Conservation (phyloP, 2,797 vertebrate species). For the Eremophila alpestris region DNA sequence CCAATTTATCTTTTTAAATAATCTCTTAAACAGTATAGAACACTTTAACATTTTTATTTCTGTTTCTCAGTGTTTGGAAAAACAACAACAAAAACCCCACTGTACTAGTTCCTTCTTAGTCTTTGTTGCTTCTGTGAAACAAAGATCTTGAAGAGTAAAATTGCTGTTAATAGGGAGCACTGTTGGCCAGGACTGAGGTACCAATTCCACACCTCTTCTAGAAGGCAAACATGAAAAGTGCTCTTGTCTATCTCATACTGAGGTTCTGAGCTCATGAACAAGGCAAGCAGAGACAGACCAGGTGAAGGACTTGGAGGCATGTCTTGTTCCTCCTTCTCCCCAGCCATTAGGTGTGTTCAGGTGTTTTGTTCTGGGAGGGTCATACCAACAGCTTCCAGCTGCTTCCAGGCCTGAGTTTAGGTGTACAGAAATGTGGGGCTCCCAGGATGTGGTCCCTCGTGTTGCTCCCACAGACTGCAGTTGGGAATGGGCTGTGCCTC, state of each 20-base stretch:
- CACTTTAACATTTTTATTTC: neutral
- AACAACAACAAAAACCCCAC: neutral
- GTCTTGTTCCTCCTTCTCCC: neutral
- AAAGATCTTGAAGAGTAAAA: neutral
- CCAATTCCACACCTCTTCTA: neutral
- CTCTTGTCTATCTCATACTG: neutral
- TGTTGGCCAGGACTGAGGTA: neutral
- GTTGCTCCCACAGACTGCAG: accelerated
- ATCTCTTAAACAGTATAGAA: neutral
- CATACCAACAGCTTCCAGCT: neutral
- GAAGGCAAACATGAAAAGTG: accelerated
- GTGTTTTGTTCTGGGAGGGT: neutral
- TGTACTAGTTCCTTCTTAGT: neutral
- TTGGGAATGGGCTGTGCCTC: neutral
- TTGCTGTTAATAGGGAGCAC: neutral
- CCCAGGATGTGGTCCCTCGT: neutral
- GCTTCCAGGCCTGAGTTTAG: neutral
- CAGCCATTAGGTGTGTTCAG: neutral
- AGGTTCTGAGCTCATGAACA: neutral
- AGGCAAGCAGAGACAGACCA: neutral
- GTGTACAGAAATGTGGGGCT: neutral
- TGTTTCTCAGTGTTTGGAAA: neutral
- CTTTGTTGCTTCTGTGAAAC: neutral
- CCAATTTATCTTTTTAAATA: neutral
- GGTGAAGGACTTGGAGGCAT: neutral